Percentiles rank a stretch among this genome's conserved stretches.
Conservation (phyloP, 2,797 vertebrate genomes). For the Sarcoramphus papa region DNA sequence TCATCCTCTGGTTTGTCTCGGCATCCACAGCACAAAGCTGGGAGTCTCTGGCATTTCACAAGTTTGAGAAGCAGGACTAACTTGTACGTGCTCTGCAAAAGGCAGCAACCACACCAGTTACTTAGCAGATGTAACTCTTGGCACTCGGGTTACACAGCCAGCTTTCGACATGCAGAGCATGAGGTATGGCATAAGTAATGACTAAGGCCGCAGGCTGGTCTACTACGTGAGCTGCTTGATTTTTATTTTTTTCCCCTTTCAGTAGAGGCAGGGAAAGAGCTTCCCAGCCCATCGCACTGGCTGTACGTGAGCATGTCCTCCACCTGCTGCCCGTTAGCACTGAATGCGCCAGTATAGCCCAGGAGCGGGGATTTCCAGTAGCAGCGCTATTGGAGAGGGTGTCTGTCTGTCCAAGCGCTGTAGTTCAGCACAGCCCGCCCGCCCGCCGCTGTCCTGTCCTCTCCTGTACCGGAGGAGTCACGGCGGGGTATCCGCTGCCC, state of each 20-base stretch:
- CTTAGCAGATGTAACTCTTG: neutral
- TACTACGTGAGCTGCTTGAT: accelerated
- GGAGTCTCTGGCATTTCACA: neutral
- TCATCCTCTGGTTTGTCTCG: neutral
- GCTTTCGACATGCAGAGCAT: neutral
- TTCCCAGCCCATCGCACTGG: neutral
- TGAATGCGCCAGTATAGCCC: neutral
- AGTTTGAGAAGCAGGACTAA: neutral
- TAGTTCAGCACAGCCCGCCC: neutral
- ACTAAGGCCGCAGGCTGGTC: neutral
- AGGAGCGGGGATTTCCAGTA: neutral
- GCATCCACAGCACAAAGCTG: neutral
- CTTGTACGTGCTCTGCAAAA: accelerated
- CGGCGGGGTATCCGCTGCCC: accelerated
- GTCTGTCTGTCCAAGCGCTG: neutral
- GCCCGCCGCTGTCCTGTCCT: no score
- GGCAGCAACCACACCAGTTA: neutral
- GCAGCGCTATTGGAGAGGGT: neutral
- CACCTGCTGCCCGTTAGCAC: neutral
- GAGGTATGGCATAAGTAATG: accelerated
- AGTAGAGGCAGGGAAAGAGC: neutral
- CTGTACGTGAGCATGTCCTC: no score
- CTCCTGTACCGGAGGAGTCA: no score
- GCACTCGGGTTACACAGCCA: neutral
- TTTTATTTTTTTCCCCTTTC: neutral